Conservation (phyloP, 2,888 invertebrate species). For the Amiota mariae region DNA sequence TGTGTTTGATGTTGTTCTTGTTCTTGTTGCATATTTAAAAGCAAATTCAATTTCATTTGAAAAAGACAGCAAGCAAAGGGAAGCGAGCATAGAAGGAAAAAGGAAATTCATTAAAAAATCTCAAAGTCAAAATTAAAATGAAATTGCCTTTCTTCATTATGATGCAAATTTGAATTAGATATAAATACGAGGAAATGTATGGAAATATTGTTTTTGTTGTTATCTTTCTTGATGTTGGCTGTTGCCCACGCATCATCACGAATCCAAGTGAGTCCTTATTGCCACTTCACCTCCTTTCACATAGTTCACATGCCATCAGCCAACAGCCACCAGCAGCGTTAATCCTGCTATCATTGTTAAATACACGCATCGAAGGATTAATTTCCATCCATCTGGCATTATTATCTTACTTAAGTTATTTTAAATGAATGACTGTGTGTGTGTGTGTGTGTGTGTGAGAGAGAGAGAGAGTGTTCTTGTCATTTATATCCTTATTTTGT, state of each 20-base stretch:
- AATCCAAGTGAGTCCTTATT: too few relatives aligned
- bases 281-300: too few relatives aligned
- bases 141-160: not conserved
- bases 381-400: slow-evolving; percentile 2
- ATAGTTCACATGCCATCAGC: too few relatives aligned
- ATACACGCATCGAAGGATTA: slow-evolving; percentile 1
- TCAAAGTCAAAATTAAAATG: slow-evolving; percentile 8
- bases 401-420: not conserved
- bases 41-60: too few relatives aligned
- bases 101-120: slow-evolving; percentile 4
- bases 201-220: too few relatives aligned
- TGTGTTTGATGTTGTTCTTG: too few relatives aligned
- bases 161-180: slow-evolving; percentile 20
- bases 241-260: too few relatives aligned
- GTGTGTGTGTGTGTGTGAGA: too few relatives aligned
- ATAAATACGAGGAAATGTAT: not conserved
- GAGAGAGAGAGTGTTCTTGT: too few relatives aligned
- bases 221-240: too few relatives aligned
- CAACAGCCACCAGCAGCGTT: not conserved
- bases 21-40: too few relatives aligned
- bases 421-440: too few relatives aligned
- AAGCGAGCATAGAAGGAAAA: not conserved
- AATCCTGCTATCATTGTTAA: not conserved
- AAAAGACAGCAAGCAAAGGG: not conserved
- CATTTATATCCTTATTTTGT: not conserved